Percentiles rank a stretch among this genome's conserved stretches.
These are phyloP conservation scores for Galerucella pusilla DNA, from an alignment of 2,888 invertebrate species.

Conservation along the genomic window DNA sequence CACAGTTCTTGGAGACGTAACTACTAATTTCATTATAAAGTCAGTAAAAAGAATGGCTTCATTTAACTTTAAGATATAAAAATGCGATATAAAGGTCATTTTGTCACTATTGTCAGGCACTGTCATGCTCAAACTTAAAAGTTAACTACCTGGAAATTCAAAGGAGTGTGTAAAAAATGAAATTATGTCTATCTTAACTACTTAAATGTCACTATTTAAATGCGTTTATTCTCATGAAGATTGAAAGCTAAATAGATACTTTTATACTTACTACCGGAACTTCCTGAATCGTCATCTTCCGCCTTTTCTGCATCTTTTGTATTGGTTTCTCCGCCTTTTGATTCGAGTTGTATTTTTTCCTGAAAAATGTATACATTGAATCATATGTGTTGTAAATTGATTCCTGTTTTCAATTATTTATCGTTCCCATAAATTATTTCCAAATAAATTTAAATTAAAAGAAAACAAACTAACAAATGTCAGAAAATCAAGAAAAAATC, in stretches of 20 bases:
- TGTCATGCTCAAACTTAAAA: too few relatives aligned
- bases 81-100: too few relatives aligned
- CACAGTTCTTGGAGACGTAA: too few relatives aligned
- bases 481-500: not conserved
- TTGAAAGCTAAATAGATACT: not conserved
- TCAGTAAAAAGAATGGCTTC: too few relatives aligned
- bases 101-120: too few relatives aligned
- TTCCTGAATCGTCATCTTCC: constrained; percentile 55
- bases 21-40: too few relatives aligned
- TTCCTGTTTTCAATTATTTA: not conserved
- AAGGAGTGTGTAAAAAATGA: too few relatives aligned
- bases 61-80: too few relatives aligned
- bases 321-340: constrained; percentile 45
- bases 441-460: not conserved
- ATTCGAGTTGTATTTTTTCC: constrained; percentile 36
- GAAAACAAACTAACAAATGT: not conserved
- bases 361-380: constrained; percentile 8
- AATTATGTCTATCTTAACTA: too few relatives aligned
- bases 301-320: constrained; percentile 23
- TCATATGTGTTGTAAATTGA: not conserved
- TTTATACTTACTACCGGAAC: constrained; percentile 55
- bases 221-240: not conserved
- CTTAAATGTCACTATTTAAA: not conserved
- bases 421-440: not conserved
- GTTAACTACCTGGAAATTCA: too few relatives aligned